Base-by-base conservation (phyloP, 2,888 invertebrate genomes). In the Parasteatoda lunata region DNA sequence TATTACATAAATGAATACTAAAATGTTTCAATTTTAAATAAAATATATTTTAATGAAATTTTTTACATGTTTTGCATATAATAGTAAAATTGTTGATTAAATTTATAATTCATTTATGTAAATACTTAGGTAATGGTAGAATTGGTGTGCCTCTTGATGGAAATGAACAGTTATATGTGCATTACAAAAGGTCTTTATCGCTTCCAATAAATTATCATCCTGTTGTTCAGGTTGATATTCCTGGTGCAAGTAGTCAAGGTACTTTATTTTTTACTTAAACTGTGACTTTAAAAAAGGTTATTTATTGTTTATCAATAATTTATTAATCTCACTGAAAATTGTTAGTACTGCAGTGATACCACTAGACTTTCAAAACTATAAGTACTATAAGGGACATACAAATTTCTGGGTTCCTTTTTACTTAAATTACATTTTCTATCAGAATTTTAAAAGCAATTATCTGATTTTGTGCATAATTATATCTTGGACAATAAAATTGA, bases 111-210 rank as follows among this genome's bases (percentile, higher is more conserved):
- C 65, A 13, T 45, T 66, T 72, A 51, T 52, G 15, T 15, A 4
- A 70, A 70, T 8, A 54, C 96, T 95, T 95, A 84, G 96, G 96
- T 11, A 96, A 96, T 92, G 96, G 96, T 0, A 92, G 94, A 86
- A 92, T 96, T 88, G 96, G 95, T 0, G 90, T 95, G 65, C 93
- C 94, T 65, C 92, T 95, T 68, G 93, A 94, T 76, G 93, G 94
- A 75, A 94, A 95, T 90, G 93, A 95, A 5, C 93, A 94, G 89
- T 91, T 96, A 47, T 95, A 95, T 90, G 94, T 96, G 52, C 81
- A 88, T 51, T 88, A 83, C 70, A 89, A 88, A 0, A 93, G 96
- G 89, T 94, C 95, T 3, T 92, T 96, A 90, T 94, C 95, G 6
- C 90, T 95, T 69, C 94, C 94, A 0, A 92, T 95, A 11, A 93